Conservation (phyloP, 1,140 invertebrate genomes). For the Heliconius himera region DNA sequence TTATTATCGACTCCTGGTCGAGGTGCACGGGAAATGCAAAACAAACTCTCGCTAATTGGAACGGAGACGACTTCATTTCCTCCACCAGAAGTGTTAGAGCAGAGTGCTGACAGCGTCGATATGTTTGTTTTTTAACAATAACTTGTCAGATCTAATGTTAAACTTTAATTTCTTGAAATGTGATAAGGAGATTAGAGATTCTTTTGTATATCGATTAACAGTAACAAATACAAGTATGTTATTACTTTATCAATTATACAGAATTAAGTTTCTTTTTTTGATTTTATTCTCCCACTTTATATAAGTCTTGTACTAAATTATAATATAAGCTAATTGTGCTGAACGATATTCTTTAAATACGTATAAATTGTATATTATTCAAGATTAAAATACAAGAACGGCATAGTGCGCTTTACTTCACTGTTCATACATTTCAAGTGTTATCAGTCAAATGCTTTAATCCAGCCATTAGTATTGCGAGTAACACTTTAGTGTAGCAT, state of each 20-base stretch:
- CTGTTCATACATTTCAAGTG: conserved; percentile 20
- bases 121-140: conserved; percentile 26
- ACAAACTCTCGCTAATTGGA: conserved; percentile 67
- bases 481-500: conserved; percentile 29
- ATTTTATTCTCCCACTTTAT: not conserved
- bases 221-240: no score
- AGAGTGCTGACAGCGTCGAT: conserved; percentile 36
- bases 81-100: conserved; percentile 41
- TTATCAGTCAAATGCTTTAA: conserved; percentile 27
- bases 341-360: no score
- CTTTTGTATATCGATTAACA: no score
- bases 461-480: conserved; percentile 27
- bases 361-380: no score
- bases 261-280: no score
- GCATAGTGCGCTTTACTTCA: not conserved
- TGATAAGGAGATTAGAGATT: no score
- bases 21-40: conserved; percentile 67
- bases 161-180: no score
- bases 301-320: no score
- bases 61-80: conserved; percentile 55
- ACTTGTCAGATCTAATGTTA: not conserved
- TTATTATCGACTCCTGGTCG: conserved; percentile 56
- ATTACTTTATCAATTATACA: no score
- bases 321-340: no score
- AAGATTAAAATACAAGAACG: no score